Evolutionary conservation across 2,797 vertebrate genomes (phyloP).

Genomic region (Yasuhikotakia modesta): DNA sequence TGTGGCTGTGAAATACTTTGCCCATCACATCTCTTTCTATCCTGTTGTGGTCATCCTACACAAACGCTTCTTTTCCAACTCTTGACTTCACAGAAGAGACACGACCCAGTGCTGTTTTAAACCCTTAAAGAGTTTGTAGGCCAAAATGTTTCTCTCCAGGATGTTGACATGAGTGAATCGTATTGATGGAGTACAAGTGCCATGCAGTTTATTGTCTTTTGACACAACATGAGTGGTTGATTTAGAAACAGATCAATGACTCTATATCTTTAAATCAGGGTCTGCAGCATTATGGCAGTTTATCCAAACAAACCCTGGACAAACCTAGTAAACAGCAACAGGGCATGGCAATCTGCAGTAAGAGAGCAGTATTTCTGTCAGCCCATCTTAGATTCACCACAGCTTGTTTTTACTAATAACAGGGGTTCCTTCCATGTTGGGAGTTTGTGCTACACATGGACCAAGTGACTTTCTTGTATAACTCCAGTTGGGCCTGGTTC

Average conservation of each 20-base stretch:
- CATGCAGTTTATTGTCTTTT: neutral
- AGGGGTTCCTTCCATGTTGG: slow-evolving; percentile 56
- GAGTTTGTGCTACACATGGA: slow-evolving; percentile 60
- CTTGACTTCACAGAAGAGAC: slow-evolving; percentile 38
- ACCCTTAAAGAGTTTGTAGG: slow-evolving; percentile 51
- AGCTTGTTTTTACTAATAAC: slow-evolving; percentile 71
- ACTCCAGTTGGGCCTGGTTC: neutral
- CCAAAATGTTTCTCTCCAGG: slow-evolving; percentile 28
- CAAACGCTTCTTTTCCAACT: slow-evolving; percentile 40
- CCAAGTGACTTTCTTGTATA: slow-evolving; percentile 7
- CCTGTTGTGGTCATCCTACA: slow-evolving; percentile 29
- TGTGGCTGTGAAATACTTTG: neutral
- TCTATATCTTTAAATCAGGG: slow-evolving; percentile 31
- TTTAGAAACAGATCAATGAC: slow-evolving; percentile 38
- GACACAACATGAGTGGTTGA: slow-evolving; percentile 18
- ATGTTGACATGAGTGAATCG: slow-evolving; percentile 50
- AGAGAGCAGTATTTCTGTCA: slow-evolving; percentile 52
- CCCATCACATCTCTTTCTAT: slow-evolving; percentile 1
- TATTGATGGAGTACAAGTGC: slow-evolving; percentile 41
- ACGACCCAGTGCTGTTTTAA: slow-evolving; percentile 50
- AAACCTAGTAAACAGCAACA: slow-evolving; percentile 63
- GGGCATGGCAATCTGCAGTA: slow-evolving; percentile 58
- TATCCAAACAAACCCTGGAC: slow-evolving; percentile 62
- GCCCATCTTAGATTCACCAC: slow-evolving; percentile 54
- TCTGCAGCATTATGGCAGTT: too few relatives aligned